Percentiles rank a stretch among this genome's conserved stretches.
phyloP scores from a whole-genome alignment of 2,113 vertebrate species.

The Hippotragus niger region DNA sequence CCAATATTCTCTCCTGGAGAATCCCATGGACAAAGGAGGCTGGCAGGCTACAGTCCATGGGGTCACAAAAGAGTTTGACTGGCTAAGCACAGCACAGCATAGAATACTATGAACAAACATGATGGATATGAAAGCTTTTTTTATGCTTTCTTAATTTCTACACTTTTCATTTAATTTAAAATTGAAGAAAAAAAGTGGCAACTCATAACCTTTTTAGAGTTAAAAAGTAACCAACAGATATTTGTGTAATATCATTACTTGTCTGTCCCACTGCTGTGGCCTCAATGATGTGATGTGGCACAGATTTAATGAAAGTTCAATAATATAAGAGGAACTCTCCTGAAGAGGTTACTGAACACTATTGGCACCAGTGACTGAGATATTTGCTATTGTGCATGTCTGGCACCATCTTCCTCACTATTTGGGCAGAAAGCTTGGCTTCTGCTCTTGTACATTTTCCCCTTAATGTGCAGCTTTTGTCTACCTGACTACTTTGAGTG shows the following conservation, averaged over 20 bases:
- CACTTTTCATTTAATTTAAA: conserved; percentile 8
- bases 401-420: not conserved
- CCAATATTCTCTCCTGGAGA: not conserved
- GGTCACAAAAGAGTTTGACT: not conserved
- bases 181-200: not conserved
- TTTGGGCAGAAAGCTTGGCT: not conserved
- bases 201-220: conserved; percentile 3
- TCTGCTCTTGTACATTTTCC: not conserved
- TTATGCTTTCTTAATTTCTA: not conserved
- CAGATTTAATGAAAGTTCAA: not conserved
- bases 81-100: not conserved
- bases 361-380: not conserved
- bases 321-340: not conserved
- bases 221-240: not conserved
- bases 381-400: not conserved
- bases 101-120: not conserved
- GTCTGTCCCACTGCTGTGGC: not conserved
- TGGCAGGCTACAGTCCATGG: not conserved
- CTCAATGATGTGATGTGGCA: not conserved
- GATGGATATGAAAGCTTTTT: not conserved
- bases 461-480: not conserved
- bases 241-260: not conserved
- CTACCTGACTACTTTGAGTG: not conserved
- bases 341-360: not conserved
- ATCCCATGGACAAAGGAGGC: not conserved